Percentiles rank a stretch among this genome's conserved stretches.
These are phyloP conservation scores for Limnothrissa miodon DNA, from an alignment of 2,113 vertebrate genomes.

Conservation along the genomic window DNA sequence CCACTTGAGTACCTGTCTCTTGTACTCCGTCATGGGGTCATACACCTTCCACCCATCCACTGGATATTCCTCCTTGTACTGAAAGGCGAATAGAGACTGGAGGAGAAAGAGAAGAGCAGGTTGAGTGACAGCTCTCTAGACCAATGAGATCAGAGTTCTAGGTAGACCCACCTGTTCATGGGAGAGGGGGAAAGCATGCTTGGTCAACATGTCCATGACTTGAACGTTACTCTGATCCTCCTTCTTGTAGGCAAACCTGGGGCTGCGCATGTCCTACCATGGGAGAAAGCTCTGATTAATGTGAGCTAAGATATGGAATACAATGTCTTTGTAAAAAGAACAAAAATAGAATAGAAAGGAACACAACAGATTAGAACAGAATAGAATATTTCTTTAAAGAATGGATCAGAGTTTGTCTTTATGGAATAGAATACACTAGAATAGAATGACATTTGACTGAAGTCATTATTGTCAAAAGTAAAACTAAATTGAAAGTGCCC, in stretches of 20 bases:
- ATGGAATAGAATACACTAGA: too few relatives aligned
- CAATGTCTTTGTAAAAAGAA: too few relatives aligned
- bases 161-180: constrained; percentile 76
- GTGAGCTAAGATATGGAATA: neutral
- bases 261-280: constrained; percentile 91
- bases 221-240: constrained; percentile 83
- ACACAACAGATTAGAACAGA: too few relatives aligned
- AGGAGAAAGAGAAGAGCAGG: constrained; percentile 38
- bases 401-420: too few relatives aligned
- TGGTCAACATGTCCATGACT: constrained; percentile 82
- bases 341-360: too few relatives aligned
- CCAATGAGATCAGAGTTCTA: neutral
- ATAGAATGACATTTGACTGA: too few relatives aligned
- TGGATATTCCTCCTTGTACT: constrained; percentile 88
- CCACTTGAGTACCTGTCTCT: constrained; percentile 79
- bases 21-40: constrained; percentile 87
- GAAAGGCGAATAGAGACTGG: constrained; percentile 88
- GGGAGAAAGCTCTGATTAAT: constrained; percentile 27
- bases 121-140: neutral
- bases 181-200: constrained; percentile 85
- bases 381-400: too few relatives aligned
- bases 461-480: too few relatives aligned
- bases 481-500: too few relatives aligned
- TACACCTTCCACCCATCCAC: constrained; percentile 95
- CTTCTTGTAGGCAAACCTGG: constrained; percentile 87